Evolutionary conservation across 1,140 invertebrate genomes (phyloP).

Genomic region (Cydia fagiglandana): DNA sequence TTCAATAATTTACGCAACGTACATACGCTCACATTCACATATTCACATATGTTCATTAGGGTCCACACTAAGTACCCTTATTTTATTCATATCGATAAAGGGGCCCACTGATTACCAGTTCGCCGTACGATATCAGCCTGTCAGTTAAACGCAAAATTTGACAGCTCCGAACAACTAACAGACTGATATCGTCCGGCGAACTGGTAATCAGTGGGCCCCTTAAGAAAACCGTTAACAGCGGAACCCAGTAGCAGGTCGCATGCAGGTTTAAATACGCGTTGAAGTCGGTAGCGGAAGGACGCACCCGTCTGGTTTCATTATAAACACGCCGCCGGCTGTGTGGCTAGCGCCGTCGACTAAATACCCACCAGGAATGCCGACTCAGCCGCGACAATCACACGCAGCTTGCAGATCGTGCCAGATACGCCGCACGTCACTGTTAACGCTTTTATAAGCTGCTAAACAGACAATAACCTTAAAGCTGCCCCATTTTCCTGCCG

Average conservation of each 20-base stretch:
- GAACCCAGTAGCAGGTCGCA: conserved; percentile 38
- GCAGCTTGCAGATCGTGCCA: not conserved
- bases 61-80: too few species aligned
- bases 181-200: too few species aligned
- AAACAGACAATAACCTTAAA: not conserved
- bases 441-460: not conserved
- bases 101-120: too few species aligned
- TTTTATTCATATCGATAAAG: too few species aligned
- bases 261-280: conserved; percentile 34
- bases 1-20: too few species aligned
- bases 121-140: too few species aligned
- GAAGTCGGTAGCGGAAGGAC: conserved; percentile 33
- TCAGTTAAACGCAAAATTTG: too few species aligned
- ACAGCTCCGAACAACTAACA: too few species aligned
- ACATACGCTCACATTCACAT: too few species aligned
- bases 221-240: not conserved
- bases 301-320: conserved; percentile 57
- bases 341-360: conserved; percentile 42
- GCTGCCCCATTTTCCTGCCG: too few species aligned
- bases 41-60: too few species aligned
- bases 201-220: too few species aligned
- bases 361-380: conserved; percentile 33
- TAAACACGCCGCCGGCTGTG: conserved; percentile 54
- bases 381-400: not conserved
- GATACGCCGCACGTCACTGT: not conserved